Percentiles rank a stretch among this genome's conserved stretches.
These are phyloP conservation scores for Sinotaia quadrata DNA, from an alignment of 2,888 invertebrate genomes.

Conservation along the genomic window DNA sequence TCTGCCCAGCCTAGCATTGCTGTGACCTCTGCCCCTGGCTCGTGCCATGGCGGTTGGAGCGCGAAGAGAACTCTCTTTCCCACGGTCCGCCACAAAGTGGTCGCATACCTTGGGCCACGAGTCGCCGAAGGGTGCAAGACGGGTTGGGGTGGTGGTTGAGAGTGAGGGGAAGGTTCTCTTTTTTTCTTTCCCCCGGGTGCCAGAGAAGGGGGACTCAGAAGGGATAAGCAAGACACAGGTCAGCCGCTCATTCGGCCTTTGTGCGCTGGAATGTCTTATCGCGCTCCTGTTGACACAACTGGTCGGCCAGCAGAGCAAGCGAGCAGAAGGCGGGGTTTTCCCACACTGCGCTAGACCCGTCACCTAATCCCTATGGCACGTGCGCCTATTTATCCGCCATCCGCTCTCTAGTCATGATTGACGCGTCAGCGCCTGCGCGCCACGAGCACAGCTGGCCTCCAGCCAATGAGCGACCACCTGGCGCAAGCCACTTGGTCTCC, in stretches of 20 bases:
- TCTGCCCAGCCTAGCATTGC: background rate
- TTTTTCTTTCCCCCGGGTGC: too few relatives aligned
- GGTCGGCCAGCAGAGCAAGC: constrained; percentile 17
- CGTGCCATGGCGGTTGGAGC: constrained; percentile 18
- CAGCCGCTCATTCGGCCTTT: constrained; percentile 9
- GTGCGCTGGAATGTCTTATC: constrained; percentile 28
- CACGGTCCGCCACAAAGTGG: constrained; percentile 24
- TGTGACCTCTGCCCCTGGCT: constrained; percentile 22
- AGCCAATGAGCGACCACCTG: constrained; percentile 42
- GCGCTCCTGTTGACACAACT: constrained; percentile 26
- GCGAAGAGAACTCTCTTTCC: constrained; percentile 14
- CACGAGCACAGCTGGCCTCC: constrained; percentile 47
- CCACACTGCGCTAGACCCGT: constrained; percentile 57
- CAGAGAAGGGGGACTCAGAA: background rate
- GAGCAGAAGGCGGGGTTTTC: constrained; percentile 61
- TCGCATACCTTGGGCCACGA: constrained; percentile 21
- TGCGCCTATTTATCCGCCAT: constrained; percentile 51
- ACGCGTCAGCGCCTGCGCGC: constrained; percentile 26
- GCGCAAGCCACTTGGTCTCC: constrained; percentile 39
- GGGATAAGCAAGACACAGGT: background rate
- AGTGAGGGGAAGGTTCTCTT: background rate
- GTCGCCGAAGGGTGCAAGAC: constrained; percentile 3
- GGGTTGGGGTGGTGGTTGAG: background rate
- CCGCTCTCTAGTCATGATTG: constrained; percentile 29
- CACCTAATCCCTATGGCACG: constrained; percentile 56